Conservation (phyloP, 2,797 vertebrate genomes). For the Triplophysa yarkandensis region DNA sequence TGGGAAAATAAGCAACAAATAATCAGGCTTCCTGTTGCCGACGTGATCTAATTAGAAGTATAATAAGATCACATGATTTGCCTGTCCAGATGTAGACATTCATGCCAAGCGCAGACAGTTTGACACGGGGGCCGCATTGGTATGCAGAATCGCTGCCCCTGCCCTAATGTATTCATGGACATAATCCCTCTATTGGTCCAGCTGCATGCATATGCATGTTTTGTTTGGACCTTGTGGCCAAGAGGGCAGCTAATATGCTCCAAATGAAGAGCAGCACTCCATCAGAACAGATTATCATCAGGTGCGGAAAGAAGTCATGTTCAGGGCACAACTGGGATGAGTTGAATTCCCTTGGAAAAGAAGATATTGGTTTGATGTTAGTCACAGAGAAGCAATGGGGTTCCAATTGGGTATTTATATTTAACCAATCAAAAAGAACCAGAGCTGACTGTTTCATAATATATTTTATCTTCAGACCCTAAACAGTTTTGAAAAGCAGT, state of each 20-base stretch:
- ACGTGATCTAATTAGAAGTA: constrained; percentile 31
- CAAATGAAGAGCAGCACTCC: constrained; percentile 60
- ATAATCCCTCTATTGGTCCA: constrained; percentile 52
- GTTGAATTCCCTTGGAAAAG: background rate
- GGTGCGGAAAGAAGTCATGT: constrained; percentile 39
- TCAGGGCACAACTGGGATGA: constrained; percentile 1
- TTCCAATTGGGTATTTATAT: too few species aligned
- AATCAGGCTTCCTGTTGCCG: constrained; percentile 8
- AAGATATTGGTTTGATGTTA: constrained; percentile 13
- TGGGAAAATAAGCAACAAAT: constrained; percentile 29
- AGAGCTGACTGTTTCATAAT: too few species aligned
- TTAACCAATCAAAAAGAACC: too few species aligned
- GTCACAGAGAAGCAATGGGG: background rate
- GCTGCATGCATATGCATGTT: constrained; percentile 53
- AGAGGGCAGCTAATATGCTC: constrained; percentile 54
- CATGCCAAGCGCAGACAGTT: constrained; percentile 24
- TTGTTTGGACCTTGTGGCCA: constrained; percentile 44
- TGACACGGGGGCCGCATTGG: constrained; percentile 43
- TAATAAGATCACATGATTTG: constrained; percentile 40
- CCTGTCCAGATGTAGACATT: constrained; percentile 35
- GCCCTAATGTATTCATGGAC: constrained; percentile 53
- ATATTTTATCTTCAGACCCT: too few species aligned
- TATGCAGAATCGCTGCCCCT: constrained; percentile 40
- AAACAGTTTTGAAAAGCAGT: too few species aligned
- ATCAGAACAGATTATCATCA: constrained; percentile 50